Percentiles rank a stretch among this genome's conserved stretches.
Evolutionary conservation across 2,797 vertebrate genomes (phyloP).

Genomic region (Gobio occitaniae): DNA sequence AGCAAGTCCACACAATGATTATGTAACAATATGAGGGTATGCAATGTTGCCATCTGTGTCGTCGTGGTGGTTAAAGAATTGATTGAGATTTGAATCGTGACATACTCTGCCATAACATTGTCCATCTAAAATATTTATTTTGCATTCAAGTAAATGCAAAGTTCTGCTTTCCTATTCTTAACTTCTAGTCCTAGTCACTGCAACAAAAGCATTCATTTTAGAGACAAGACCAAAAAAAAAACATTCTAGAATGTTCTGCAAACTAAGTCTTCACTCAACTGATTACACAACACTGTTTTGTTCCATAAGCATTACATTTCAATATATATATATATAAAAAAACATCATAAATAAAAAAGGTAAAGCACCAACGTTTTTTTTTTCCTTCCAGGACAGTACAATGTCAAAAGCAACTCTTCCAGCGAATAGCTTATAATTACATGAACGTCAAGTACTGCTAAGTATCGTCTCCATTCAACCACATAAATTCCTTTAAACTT

Average conservation of each 20-base stretch:
- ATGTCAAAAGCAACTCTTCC: slow-evolving; percentile 54
- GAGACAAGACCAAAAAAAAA: neutral
- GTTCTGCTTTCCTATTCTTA: slow-evolving; percentile 33
- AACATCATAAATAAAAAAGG: slow-evolving; percentile 57
- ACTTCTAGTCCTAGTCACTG: slow-evolving; percentile 35
- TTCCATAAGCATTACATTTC: slow-evolving; percentile 39
- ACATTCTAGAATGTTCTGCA: slow-evolving; percentile 25
- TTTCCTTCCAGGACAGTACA: slow-evolving; percentile 36
- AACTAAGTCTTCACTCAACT: neutral
- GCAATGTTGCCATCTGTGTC: slow-evolving; percentile 1
- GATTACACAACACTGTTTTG: slow-evolving; percentile 51
- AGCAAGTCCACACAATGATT: slow-evolving; percentile 54
- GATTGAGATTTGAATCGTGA: slow-evolving; percentile 31
- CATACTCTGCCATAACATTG: slow-evolving; percentile 14
- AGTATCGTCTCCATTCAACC: slow-evolving; percentile 42
- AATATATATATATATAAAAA: slow-evolving; percentile 48
- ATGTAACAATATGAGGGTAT: slow-evolving; percentile 45
- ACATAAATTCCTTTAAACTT: slow-evolving; percentile 43
- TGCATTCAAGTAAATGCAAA: slow-evolving; percentile 57
- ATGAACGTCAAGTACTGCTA: slow-evolving; percentile 64
- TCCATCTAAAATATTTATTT: slow-evolving; percentile 9
- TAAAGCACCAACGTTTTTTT: slow-evolving; percentile 64
- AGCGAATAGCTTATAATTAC: slow-evolving; percentile 60
- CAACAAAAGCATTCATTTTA: slow-evolving; percentile 27
- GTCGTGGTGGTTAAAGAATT: slow-evolving; percentile 7